Conservation (phyloP, 2,888 invertebrate genomes). For the Lasiommata megera region DNA sequence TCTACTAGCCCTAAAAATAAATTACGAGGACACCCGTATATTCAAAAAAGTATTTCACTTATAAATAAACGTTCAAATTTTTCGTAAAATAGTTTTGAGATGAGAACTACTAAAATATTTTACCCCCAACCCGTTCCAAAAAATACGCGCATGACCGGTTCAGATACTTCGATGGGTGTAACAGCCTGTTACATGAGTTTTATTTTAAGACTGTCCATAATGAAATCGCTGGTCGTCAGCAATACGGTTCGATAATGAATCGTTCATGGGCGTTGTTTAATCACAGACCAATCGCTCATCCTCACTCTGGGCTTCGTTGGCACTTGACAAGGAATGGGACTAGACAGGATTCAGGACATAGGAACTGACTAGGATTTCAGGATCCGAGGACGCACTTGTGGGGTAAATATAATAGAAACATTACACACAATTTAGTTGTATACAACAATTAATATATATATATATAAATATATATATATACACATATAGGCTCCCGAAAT, state of each 20-base stretch:
- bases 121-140: slow-evolving; percentile 15
- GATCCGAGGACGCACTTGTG: slow-evolving; percentile 48
- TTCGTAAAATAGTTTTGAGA: slow-evolving; percentile 39
- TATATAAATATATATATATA: no score
- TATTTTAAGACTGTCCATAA: not conserved
- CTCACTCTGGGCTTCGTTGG: slow-evolving; percentile 70
- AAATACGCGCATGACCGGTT: not conserved
- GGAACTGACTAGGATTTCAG: slow-evolving; percentile 57
- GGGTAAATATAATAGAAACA: slow-evolving; percentile 40
- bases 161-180: not conserved
- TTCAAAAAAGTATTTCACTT: slow-evolving; percentile 67
- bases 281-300: slow-evolving; percentile 40
- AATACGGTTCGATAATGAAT: not conserved
- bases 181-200: not conserved
- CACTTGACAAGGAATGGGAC: slow-evolving; percentile 74
- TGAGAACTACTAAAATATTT: slow-evolving; percentile 50
- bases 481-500: slow-evolving; percentile 31
- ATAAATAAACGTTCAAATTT: slow-evolving; percentile 52
- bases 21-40: slow-evolving; percentile 70
- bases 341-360: slow-evolving; percentile 69
- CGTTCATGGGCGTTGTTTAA: not conserved
- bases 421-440: slow-evolving; percentile 43
- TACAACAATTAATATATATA: slow-evolving; percentile 38
- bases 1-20: slow-evolving; percentile 78
- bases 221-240: not conserved